Percentiles rank a stretch among this genome's conserved stretches.
Conservation (phyloP, 1,140 invertebrate genomes). For the Drosophila ananassae region DNA sequence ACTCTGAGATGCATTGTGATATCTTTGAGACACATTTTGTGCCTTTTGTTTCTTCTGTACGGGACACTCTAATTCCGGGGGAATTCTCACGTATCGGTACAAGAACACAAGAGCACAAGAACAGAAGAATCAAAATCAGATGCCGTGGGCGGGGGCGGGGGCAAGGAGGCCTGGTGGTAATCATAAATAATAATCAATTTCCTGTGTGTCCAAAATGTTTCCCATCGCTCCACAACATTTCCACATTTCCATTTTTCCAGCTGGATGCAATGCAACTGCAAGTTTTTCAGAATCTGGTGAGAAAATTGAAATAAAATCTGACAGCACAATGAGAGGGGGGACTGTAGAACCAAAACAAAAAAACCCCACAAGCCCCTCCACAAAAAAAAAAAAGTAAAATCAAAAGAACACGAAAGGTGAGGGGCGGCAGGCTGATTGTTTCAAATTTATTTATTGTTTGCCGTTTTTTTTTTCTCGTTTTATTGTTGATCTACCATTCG, state of each 20-base stretch:
- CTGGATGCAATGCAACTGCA: constrained; percentile 73
- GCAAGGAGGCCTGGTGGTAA: constrained; percentile 51
- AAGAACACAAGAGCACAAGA: constrained; percentile 3
- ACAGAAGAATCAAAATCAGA: neutral
- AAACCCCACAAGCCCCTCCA: neutral
- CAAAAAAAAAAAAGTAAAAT: neutral
- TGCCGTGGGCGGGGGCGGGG: constrained; percentile 5
- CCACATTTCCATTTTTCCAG: constrained; percentile 17
- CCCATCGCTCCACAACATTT: constrained; percentile 71
- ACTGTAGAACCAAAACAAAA: neutral
- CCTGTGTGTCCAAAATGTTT: constrained; percentile 75
- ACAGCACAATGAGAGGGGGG: constrained; percentile 50
- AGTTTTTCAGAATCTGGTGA: constrained; percentile 58
- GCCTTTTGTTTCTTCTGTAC: constrained; percentile 40
- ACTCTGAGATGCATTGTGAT: constrained; percentile 23
- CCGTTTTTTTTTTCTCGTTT: constrained; percentile 31
- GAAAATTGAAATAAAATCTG: constrained; percentile 73
- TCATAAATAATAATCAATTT: constrained; percentile 83
- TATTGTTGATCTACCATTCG: neutral
- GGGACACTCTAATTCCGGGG: constrained; percentile 14
- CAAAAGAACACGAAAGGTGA: constrained; percentile 7
- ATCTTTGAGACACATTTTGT: constrained; percentile 41
- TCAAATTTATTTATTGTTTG: constrained; percentile 63
- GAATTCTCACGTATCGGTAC: constrained; percentile 64
- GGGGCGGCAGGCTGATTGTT: constrained; percentile 42